Evolutionary conservation across 1,140 invertebrate species (phyloP).

Genomic region (Caenorhabditis inopinata): DNA sequence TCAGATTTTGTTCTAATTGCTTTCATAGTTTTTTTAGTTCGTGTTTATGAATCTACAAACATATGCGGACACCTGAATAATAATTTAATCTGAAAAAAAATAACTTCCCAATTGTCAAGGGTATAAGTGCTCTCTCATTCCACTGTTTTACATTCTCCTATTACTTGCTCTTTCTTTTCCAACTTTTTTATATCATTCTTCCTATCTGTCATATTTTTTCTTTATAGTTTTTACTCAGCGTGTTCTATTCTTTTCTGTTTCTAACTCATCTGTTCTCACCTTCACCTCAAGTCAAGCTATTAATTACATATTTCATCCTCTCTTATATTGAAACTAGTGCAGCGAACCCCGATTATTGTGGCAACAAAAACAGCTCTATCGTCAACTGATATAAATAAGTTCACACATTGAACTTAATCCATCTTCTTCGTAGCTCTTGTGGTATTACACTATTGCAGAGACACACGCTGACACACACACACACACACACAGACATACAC

Average conservation of each 20-base stretch:
- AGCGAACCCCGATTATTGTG: background rate
- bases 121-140: background rate
- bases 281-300: constrained; percentile 25
- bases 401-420: constrained; percentile 1
- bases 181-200: background rate
- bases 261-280: constrained; percentile 15
- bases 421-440: constrained; percentile 30
- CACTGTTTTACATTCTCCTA: background rate
- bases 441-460: background rate
- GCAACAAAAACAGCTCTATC: background rate
- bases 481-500: too few relatives aligned
- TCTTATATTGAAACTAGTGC: background rate
- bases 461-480: too few relatives aligned
- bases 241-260: background rate
- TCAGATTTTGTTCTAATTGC: background rate
- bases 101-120: background rate
- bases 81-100: too few relatives aligned
- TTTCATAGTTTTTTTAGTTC: background rate
- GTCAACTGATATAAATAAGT: constrained; percentile 30
- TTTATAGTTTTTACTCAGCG: background rate
- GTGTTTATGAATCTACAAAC: constrained; percentile 16
- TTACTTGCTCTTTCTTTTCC: background rate
- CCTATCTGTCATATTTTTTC: constrained; percentile 3
- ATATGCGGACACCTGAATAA: background rate
- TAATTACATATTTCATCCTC: background rate